Conservation (phyloP, 2,888 invertebrate genomes). For the Trachelus troglodyta region DNA sequence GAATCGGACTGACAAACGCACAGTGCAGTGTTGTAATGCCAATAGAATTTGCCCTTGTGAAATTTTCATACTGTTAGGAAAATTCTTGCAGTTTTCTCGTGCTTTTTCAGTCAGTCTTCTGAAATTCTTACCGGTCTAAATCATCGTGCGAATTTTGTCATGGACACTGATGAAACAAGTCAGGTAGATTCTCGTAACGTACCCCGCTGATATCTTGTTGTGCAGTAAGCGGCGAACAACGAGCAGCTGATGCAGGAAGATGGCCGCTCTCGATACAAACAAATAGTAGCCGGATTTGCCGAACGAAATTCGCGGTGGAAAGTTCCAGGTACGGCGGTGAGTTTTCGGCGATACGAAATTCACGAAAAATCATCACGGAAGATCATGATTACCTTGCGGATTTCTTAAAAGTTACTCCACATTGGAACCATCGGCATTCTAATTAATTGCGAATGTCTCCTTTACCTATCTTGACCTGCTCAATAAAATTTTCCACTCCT, state of each 20-base stretch:
- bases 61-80: not conserved
- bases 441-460: conserved; percentile 4
- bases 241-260: conserved; percentile 49
- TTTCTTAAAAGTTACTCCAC: not conserved
- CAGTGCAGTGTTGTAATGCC: not conserved
- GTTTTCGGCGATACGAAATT: not conserved
- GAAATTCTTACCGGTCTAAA: not conserved
- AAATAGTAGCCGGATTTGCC: conserved; percentile 42
- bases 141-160: not conserved
- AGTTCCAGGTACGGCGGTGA: conserved; percentile 22
- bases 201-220: not conserved
- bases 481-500: conserved; percentile 35
- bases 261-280: conserved; percentile 52
- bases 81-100: not conserved
- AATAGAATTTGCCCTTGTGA: not conserved
- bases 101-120: not conserved
- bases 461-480: conserved; percentile 49
- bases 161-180: not conserved
- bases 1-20: not conserved
- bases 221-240: not conserved
- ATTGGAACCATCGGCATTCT: not conserved
- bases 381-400: not conserved
- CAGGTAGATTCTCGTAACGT: not conserved
- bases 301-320: conserved; percentile 21
- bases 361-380: not conserved